Conservation (phyloP, 2,113 vertebrate genomes). For the Leptobrachium leishanense region DNA sequence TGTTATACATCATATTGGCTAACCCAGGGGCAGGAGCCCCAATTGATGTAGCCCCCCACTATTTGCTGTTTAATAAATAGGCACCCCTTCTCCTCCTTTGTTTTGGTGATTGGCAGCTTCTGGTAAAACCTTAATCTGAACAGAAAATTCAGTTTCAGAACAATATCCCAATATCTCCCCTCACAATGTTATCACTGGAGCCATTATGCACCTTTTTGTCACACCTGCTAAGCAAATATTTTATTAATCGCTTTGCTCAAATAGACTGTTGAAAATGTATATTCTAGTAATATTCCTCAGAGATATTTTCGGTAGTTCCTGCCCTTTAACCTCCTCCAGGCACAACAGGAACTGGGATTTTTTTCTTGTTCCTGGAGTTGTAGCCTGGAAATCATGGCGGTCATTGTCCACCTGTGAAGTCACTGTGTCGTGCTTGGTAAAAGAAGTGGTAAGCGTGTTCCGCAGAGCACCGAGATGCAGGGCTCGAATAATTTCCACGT, state of each 20-base stretch:
- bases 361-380: too few relatives aligned
- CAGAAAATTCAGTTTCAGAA: conserved; percentile 61
- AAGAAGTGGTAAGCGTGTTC: too few relatives aligned
- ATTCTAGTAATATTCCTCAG: conserved; percentile 41
- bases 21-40: too few relatives aligned
- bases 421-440: too few relatives aligned
- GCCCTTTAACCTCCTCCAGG: conserved; percentile 16
- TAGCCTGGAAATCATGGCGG: too few relatives aligned
- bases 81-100: conserved; percentile 40
- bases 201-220: conserved; percentile 56
- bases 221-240: conserved; percentile 70
- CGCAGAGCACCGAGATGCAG: too few relatives aligned
- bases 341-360: background rate
- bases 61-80: too few relatives aligned
- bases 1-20: too few relatives aligned
- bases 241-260: conserved; percentile 60
- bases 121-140: conserved; percentile 54
- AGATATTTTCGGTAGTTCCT: conserved; percentile 23
- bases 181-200: conserved; percentile 68
- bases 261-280: conserved; percentile 55
- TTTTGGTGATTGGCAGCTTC: conserved; percentile 53
- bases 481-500: too few relatives aligned
- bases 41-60: too few relatives aligned
- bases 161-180: conserved; percentile 58
- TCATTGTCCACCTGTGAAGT: too few relatives aligned